phyloP scores from a whole-genome alignment of 2,888 invertebrate species.

The Craniophora ligustri region DNA sequence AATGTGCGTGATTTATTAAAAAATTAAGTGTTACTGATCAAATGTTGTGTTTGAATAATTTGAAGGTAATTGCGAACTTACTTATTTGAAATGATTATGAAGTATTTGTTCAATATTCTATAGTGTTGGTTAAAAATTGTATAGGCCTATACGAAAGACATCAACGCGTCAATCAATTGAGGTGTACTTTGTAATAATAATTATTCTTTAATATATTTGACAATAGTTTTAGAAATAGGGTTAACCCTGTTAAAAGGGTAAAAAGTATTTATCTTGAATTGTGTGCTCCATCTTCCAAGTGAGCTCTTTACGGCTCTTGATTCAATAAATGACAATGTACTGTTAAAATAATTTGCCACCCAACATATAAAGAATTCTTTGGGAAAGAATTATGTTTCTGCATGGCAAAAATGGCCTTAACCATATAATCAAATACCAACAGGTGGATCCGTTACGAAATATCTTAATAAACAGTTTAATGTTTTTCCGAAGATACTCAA shows the following conservation, averaged over 20 bases:
- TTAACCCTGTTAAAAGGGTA: too few species aligned
- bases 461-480: conserved; percentile 48
- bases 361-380: too few species aligned
- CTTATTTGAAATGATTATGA: background rate
- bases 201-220: too few species aligned
- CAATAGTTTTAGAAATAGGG: too few species aligned
- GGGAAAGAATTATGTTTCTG: too few species aligned
- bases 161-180: conserved; percentile 32
- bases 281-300: too few species aligned
- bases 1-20: conserved; percentile 69
- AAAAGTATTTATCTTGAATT: too few species aligned
- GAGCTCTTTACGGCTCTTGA: too few species aligned
- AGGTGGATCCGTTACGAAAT: conserved; percentile 58
- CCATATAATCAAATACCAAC: conserved; percentile 41
- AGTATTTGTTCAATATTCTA: background rate
- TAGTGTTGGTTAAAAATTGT: background rate
- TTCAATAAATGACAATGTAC: too few species aligned
- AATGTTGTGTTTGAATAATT: conserved; percentile 38
- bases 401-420: conserved; percentile 37
- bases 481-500: conserved; percentile 55
- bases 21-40: conserved; percentile 55
- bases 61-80: conserved; percentile 33
- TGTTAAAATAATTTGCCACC: too few species aligned
- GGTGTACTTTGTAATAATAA: background rate
- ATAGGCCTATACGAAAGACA: conserved; percentile 45